A percentile compares a stretch with the other conserved stretches of the same genome.
These are phyloP conservation scores for Linyphia triangularis DNA, from an alignment of 2,888 invertebrate genomes.

Conservation along the genomic window DNA sequence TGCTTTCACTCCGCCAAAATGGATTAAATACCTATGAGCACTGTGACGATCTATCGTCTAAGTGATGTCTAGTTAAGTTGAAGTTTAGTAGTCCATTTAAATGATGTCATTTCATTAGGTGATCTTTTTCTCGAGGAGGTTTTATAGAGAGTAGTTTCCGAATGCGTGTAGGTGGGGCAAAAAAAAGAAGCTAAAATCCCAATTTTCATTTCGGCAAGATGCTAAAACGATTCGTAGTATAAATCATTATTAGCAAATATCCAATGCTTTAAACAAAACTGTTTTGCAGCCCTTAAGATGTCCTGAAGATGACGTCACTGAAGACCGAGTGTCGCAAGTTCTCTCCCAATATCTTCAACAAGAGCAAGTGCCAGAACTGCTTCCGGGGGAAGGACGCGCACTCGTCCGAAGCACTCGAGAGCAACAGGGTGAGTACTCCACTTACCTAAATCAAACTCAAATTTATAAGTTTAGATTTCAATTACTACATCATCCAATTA, in stretches of 20 bases:
- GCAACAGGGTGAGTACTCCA: constrained; percentile 96
- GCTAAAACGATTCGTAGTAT: neutral
- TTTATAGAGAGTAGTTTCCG: neutral
- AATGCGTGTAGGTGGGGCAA: too few relatives aligned
- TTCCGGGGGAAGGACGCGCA: constrained; percentile 98
- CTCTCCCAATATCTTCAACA: constrained; percentile 99
- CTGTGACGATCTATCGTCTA: too few relatives aligned
- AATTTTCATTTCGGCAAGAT: neutral
- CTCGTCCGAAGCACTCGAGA: constrained; percentile 96
- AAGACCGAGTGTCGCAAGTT: constrained; percentile 90
- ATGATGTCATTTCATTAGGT: too few relatives aligned
- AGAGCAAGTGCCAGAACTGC: constrained; percentile 99
- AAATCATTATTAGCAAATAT: neutral
- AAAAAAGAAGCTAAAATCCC: too few relatives aligned
- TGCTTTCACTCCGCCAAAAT: too few relatives aligned
- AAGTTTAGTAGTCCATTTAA: too few relatives aligned
- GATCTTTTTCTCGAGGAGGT: too few relatives aligned
- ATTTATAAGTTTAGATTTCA: too few relatives aligned
- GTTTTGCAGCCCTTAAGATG: constrained; percentile 8
- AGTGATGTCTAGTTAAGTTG: too few relatives aligned
- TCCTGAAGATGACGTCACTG: constrained; percentile 66
- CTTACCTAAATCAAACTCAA: too few relatives aligned
- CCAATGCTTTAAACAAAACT: neutral
- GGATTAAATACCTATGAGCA: too few relatives aligned
- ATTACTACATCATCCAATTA: too few relatives aligned